A percentile compares a stretch with the other conserved stretches of the same genome.
These are phyloP conservation scores for Leptosomus discolor DNA, from an alignment of 2,113 vertebrate genomes.

Conservation along the genomic window DNA sequence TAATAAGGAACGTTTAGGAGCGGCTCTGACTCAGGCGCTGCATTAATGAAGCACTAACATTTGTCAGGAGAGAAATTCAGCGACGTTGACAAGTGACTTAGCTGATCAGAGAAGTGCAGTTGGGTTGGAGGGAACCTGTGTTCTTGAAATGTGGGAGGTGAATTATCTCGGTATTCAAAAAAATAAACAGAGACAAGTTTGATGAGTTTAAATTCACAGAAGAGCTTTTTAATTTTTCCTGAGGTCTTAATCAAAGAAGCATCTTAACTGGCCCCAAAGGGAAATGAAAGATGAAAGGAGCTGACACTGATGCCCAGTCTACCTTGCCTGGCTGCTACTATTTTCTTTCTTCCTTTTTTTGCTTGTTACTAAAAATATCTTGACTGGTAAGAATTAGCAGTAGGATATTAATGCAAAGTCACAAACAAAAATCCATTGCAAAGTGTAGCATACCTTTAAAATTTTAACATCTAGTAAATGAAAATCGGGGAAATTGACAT, in stretches of 20 bases:
- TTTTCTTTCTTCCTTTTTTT: neutral
- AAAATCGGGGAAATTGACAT: slow-evolving; percentile 79
- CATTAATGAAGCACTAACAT: slow-evolving; percentile 56
- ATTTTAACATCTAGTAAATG: slow-evolving; percentile 75
- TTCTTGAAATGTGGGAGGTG: slow-evolving; percentile 37
- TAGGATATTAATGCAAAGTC: slow-evolving; percentile 58
- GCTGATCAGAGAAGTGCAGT: slow-evolving; percentile 46
- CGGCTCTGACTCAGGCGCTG: neutral
- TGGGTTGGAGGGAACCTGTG: slow-evolving; percentile 38
- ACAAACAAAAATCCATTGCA: slow-evolving; percentile 60
- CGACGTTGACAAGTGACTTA: slow-evolving; percentile 59
- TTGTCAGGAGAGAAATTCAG: slow-evolving; percentile 30
- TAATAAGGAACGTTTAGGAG: slow-evolving; percentile 39
- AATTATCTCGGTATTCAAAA: slow-evolving; percentile 50
- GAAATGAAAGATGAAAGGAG: slow-evolving; percentile 72
- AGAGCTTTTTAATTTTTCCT: slow-evolving; percentile 76
- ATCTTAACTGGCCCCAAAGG: slow-evolving; percentile 76
- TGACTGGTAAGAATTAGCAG: slow-evolving; percentile 52
- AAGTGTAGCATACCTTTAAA: slow-evolving; percentile 63
- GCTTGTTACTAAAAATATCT: slow-evolving; percentile 72
- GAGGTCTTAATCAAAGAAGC: slow-evolving; percentile 77
- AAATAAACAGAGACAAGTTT: slow-evolving; percentile 69
- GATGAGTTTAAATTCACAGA: slow-evolving; percentile 70
- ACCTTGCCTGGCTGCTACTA: slow-evolving; percentile 56
- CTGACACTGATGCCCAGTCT: slow-evolving; percentile 67